A percentile compares a stretch with the other conserved stretches of the same genome.
Evolutionary conservation across 2,113 vertebrate species (phyloP).

Genomic region (Choloepus hoffmanni): DNA sequence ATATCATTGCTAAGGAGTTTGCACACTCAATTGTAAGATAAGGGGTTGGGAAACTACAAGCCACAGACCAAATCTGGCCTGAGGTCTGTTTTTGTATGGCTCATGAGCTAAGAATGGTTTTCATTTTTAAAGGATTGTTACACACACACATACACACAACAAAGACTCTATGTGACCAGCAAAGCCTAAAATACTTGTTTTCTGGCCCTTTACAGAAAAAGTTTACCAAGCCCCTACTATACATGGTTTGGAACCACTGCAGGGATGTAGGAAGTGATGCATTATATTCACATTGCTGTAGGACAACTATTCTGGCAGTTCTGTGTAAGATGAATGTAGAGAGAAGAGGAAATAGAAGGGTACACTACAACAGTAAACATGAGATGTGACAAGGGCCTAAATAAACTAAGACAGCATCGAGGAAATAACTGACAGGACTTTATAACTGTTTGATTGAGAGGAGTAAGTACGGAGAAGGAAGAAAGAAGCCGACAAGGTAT

Average conservation of each 20-base stretch:
- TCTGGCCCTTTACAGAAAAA: neutral
- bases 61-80: neutral
- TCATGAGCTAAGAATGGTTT: neutral
- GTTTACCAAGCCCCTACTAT: neutral
- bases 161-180: neutral
- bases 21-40: neutral
- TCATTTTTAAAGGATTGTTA: neutral
- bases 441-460: conserved; percentile 12
- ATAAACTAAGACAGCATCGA: neutral
- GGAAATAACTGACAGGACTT: neutral
- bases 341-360: neutral
- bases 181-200: conserved; percentile 33
- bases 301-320: conserved; percentile 26
- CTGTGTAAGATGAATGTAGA: conserved; percentile 6
- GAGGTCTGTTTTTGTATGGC: neutral
- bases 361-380: neutral
- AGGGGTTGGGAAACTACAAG: neutral
- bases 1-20: neutral
- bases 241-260: neutral
- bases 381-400: neutral
- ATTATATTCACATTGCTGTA: neutral
- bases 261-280: neutral
- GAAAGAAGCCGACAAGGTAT: neutral
- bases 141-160: neutral
- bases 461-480: neutral